phyloP scores from a whole-genome alignment of 2,797 vertebrate species.

The Neopelma chrysocephalum region DNA sequence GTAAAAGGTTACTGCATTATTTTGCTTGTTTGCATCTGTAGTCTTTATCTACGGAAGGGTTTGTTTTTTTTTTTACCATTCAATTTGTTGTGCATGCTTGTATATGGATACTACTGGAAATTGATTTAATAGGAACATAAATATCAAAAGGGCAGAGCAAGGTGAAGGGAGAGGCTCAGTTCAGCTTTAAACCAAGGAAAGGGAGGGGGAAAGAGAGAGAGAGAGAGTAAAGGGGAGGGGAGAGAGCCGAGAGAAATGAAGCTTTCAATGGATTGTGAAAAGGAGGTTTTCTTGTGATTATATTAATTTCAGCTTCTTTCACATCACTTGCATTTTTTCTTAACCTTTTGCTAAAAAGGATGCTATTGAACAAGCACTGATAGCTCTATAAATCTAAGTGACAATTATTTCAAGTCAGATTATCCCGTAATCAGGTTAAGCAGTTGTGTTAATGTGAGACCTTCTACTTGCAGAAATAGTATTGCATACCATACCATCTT shows the following conservation, averaged over 20 bases:
- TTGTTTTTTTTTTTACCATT: neutral
- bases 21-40: slow-evolving; percentile 77
- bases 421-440: slow-evolving; percentile 61
- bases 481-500: slow-evolving; percentile 1
- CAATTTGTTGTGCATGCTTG: slow-evolving; percentile 64
- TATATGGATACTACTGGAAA: slow-evolving; percentile 66
- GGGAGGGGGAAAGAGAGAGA: neutral
- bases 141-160: slow-evolving; percentile 77
- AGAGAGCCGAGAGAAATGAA: slow-evolving; percentile 38
- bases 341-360: slow-evolving; percentile 39
- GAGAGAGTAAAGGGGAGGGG: slow-evolving; percentile 21
- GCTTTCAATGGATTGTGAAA: slow-evolving; percentile 55
- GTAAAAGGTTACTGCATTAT: slow-evolving; percentile 83
- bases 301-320: slow-evolving; percentile 42
- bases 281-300: slow-evolving; percentile 11
- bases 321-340: slow-evolving; percentile 56
- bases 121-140: slow-evolving; percentile 66
- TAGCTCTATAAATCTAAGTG: slow-evolving; percentile 57
- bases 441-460: slow-evolving; percentile 47
- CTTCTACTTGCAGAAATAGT: slow-evolving; percentile 10
- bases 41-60: slow-evolving; percentile 60
- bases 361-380: slow-evolving; percentile 32
- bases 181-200: slow-evolving; percentile 60
- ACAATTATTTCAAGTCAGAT: slow-evolving; percentile 69
- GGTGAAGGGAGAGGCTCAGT: slow-evolving; percentile 73